Base-by-base conservation (phyloP, 2,797 vertebrate genomes). In the Poeciliopsis gracilis region DNA sequence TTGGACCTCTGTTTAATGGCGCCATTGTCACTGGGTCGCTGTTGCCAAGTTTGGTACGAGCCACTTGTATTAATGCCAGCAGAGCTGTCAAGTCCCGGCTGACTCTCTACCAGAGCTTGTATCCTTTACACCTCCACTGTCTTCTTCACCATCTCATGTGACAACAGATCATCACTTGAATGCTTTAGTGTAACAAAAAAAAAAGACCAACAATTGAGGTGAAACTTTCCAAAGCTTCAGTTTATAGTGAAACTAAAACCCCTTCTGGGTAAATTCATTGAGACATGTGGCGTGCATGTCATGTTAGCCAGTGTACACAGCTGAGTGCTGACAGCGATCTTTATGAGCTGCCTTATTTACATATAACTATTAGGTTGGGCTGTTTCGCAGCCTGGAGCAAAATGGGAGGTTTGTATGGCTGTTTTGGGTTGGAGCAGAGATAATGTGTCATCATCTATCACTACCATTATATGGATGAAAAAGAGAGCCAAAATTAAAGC, bases 31-130 rank as follows among this genome's bases (percentile, higher is more conserved):
- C 96, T 3, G 97, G 96, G n/a, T 92, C 93, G 55, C 94, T 99
- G 84, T 94, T 99, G 94, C 98, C 98, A 72, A 98, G 97, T 94
- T 96, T 99, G 80, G 97, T 98, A 72, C 97, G 97, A 87, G 96
- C 98, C 94, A 99, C 98, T 0, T 98, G 98, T 94, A 98, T 99
- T 96, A 99, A 98, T 0, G 98, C 98, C 95, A 99, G 98, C 96
- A 96, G 97, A 95, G 98, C 98, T 0, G 97, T 99, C 92, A 99
- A 99, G 94, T 98, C 97, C 72, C 97, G 97, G 75, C 97, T 98
- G 90, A 97, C 98, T 0, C 98, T 99, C 80, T 99, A 98, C 95
- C 98, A 99, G 96, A 99, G 97, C 94, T 99, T 99, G 98, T 99
- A 99, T 99, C 98, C 97, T 99, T 99, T 83, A 70, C 73, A 77